Percentiles rank a stretch among this genome's conserved stretches.
phyloP scores from a whole-genome alignment of 1,140 invertebrate genomes.

The Nasonia giraulti region DNA sequence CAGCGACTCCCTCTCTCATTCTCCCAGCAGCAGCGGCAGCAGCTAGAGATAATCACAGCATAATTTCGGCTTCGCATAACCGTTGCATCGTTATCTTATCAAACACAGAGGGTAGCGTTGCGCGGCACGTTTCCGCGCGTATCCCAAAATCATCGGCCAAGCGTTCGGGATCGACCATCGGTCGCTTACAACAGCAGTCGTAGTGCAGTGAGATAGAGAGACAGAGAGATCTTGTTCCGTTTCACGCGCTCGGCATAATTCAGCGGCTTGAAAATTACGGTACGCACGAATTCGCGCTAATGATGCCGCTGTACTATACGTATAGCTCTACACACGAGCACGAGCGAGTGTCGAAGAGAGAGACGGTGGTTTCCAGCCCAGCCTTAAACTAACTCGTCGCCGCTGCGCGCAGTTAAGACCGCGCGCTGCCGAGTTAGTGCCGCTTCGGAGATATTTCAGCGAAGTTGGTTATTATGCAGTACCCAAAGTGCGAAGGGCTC shows the following conservation, averaged over 20 bases:
- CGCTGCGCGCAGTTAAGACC: not conserved
- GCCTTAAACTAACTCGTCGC: conserved; percentile 38
- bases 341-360: not conserved
- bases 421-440: conserved; percentile 32
- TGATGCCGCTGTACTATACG: not conserved
- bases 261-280: conserved; percentile 26
- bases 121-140: not conserved
- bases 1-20: not conserved
- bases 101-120: not conserved
- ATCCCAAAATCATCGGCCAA: not conserved
- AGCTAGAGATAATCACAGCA: not conserved
- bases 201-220: no score
- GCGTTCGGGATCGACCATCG: not conserved
- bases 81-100: not conserved
- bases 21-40: not conserved
- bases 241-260: not conserved
- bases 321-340: no score
- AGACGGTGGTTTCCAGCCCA: not conserved
- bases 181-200: no score
- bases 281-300: conserved; percentile 5
- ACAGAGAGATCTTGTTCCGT: not conserved
- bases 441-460: conserved; percentile 41
- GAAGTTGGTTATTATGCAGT: conserved; percentile 36
- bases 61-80: not conserved
- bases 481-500: not conserved